phyloP scores from a whole-genome alignment of 2,797 vertebrate species.

The Acrocephalus scirpaceus region DNA sequence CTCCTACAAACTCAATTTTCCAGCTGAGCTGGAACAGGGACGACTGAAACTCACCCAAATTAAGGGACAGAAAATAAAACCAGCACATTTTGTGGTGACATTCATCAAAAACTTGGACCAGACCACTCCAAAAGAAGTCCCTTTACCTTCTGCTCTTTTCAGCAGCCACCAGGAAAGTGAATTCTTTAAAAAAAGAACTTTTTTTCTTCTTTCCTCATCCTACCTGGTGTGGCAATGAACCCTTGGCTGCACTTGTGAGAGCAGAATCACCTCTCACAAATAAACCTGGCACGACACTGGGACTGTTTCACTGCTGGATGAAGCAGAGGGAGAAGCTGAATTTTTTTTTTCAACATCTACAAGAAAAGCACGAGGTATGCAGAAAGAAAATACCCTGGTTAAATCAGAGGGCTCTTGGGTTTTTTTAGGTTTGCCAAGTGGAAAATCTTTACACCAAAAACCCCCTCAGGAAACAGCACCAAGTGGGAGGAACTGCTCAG shows the following conservation, averaged over 20 bases:
- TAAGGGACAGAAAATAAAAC: neutral
- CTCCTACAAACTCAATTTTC: neutral
- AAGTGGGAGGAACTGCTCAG: neutral
- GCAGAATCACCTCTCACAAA: neutral
- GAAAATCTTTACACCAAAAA: neutral
- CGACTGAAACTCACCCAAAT: neutral
- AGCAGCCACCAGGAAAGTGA: neutral
- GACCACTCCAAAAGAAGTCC: neutral
- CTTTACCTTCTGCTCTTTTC: neutral
- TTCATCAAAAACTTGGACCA: neutral
- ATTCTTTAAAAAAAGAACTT: neutral
- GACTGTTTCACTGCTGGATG: neutral
- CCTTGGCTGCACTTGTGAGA: neutral
- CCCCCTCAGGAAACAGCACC: neutral
- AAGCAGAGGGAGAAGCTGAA: neutral
- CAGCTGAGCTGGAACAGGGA: neutral
- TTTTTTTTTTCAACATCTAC: neutral
- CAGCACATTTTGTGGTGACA: neutral
- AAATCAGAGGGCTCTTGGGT: neutral
- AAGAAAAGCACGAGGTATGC: neutral
- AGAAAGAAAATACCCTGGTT: neutral
- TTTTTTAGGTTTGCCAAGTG: neutral
- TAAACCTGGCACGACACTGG: neutral
- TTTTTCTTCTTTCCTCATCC: neutral
- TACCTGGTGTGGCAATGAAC: neutral